Conservation (phyloP, 2,888 invertebrate genomes). For the Xanthorhoe designata region DNA sequence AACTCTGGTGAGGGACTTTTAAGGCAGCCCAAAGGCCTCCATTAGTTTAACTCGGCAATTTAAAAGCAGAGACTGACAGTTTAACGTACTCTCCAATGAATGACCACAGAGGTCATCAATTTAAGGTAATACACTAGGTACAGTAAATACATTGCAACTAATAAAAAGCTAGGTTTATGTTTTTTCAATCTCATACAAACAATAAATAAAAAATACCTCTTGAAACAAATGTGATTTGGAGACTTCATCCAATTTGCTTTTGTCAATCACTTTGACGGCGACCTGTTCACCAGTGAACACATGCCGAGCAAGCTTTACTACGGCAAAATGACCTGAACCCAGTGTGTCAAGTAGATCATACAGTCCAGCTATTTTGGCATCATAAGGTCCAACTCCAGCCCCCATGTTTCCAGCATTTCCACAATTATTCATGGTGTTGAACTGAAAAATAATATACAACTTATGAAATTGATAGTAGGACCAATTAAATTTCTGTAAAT, state of each 20-base stretch:
- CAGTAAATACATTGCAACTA: too few relatives aligned
- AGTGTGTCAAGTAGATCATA: constrained; percentile 99
- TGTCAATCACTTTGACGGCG: constrained; percentile 99
- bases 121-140: too few relatives aligned
- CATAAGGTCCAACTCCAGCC: constrained; percentile 85
- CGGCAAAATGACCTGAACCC: constrained; percentile 99
- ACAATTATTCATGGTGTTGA: constrained; percentile 69
- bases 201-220: constrained; percentile 91
- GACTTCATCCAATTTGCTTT: constrained; percentile 98
- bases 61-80: too few relatives aligned
- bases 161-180: too few relatives aligned
- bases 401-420: constrained; percentile 66
- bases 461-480: not conserved
- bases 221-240: constrained; percentile 98
- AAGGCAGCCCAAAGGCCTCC: too few relatives aligned
- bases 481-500: not conserved
- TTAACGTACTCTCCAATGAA: too few relatives aligned
- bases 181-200: too few relatives aligned
- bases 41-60: too few relatives aligned
- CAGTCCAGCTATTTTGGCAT: constrained; percentile 97
- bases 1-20: too few relatives aligned
- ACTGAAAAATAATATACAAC: constrained; percentile 14
- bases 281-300: constrained; percentile 99
- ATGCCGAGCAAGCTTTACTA: constrained; percentile 98
- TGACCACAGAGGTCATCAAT: too few relatives aligned